Conservation (phyloP, 2,888 invertebrate genomes). For the Eucera pruinosa region DNA sequence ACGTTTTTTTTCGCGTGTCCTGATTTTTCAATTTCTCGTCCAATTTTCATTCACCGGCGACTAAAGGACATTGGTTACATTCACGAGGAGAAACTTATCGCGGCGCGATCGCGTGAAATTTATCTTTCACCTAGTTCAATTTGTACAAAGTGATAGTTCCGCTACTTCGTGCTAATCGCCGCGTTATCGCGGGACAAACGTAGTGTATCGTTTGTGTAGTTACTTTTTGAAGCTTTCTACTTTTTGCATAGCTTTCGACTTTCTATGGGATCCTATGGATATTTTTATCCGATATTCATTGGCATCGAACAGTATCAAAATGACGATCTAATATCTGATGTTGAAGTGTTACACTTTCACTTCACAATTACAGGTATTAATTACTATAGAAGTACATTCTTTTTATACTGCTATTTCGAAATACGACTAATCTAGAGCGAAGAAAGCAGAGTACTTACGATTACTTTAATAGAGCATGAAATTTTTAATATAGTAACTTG, state of each 20-base stretch:
- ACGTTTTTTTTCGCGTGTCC: slow-evolving; percentile 15
- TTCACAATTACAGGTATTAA: background rate
- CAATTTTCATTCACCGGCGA: slow-evolving; percentile 20
- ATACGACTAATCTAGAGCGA: background rate
- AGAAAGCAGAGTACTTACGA: background rate
- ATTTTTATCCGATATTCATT: background rate
- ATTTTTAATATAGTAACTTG: background rate
- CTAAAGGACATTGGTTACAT: background rate
- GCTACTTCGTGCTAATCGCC: slow-evolving; percentile 16
- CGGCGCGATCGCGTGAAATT: slow-evolving; percentile 20
- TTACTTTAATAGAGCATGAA: background rate
- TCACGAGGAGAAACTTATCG: slow-evolving; percentile 29
- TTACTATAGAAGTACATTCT: background rate
- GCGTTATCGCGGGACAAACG: slow-evolving; percentile 11
- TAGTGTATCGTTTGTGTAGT: background rate
- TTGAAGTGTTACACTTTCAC: slow-evolving; percentile 27
- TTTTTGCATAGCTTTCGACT: slow-evolving; percentile 8
- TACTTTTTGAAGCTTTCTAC: slow-evolving; percentile 43
- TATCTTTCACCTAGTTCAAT: slow-evolving; percentile 11
- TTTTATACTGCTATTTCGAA: background rate
- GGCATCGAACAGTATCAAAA: slow-evolving; percentile 5
- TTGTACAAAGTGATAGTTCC: slow-evolving; percentile 29
- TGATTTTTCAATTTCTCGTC: slow-evolving; percentile 43
- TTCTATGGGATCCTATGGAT: slow-evolving; percentile 6
- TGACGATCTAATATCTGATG: background rate